Evolutionary conservation across 2,797 vertebrate species (phyloP).

Genomic region (Melanotaenia trifasciata): DNA sequence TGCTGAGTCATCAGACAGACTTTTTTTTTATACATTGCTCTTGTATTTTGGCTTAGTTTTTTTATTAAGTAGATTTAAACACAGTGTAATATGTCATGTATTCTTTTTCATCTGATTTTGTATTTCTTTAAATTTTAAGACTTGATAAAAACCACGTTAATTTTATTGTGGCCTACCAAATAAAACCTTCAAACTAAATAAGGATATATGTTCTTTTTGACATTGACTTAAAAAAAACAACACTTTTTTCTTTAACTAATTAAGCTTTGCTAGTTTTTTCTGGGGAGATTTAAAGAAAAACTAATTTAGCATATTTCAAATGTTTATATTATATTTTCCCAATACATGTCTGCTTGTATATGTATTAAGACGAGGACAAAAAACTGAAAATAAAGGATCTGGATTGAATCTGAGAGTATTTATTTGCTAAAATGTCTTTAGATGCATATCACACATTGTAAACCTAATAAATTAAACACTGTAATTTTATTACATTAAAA

Average conservation of each 20-base stretch:
- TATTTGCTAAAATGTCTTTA: neutral
- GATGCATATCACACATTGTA: neutral
- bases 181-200: too few species aligned
- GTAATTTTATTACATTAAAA: neutral
- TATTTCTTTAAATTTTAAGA: neutral
- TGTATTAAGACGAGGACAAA: neutral
- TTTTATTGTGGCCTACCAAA: too few species aligned
- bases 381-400: neutral
- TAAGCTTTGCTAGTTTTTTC: neutral
- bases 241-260: neutral
- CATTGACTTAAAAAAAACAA: neutral
- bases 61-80: neutral
- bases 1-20: too few species aligned
- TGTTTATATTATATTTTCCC: neutral
- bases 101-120: neutral
- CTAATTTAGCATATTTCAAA: neutral
- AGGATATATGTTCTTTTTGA: neutral
- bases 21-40: too few species aligned
- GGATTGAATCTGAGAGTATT: neutral
- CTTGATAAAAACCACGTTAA: too few species aligned
- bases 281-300: neutral
- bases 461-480: neutral
- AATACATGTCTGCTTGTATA: neutral
- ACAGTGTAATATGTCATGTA: too few species aligned
- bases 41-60: neutral